A percentile compares a stretch with the other conserved stretches of the same genome.
Conservation (phyloP, 2,888 invertebrate species). For the Nomada flava region DNA sequence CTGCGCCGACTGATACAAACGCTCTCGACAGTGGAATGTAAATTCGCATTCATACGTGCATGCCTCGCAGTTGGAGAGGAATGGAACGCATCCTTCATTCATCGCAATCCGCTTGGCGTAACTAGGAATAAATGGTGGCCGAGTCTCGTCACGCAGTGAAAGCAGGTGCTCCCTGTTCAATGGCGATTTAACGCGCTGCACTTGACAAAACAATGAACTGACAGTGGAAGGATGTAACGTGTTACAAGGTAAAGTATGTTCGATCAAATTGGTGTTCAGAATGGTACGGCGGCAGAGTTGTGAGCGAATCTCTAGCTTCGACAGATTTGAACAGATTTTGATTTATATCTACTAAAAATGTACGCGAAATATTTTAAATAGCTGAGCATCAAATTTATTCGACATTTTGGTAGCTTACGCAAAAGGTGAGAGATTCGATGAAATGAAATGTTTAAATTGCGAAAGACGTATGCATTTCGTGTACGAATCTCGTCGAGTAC, state of each 20-base stretch:
- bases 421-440: too few relatives aligned
- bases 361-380: too few relatives aligned
- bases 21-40: conserved; percentile 32
- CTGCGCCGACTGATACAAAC: conserved; percentile 38
- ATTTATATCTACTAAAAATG: too few relatives aligned
- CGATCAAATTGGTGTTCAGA: too few relatives aligned
- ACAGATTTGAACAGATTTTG: too few relatives aligned
- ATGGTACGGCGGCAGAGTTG: too few relatives aligned
- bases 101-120: conserved; percentile 53
- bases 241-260: too few relatives aligned
- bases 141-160: conserved; percentile 7
- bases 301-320: too few relatives aligned
- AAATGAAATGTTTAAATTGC: too few relatives aligned
- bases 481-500: too few relatives aligned
- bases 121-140: conserved; percentile 63
- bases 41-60: conserved; percentile 52
- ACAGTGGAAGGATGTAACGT: not conserved
- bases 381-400: too few relatives aligned
- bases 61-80: conserved; percentile 40
- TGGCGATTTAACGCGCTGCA: not conserved
- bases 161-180: not conserved
- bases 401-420: too few relatives aligned
- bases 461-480: not conserved
- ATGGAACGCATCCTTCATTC: conserved; percentile 64
- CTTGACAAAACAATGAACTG: not conserved